Base-by-base conservation (phyloP, 2,888 invertebrate genomes). In the Tetranychus piercei region DNA sequence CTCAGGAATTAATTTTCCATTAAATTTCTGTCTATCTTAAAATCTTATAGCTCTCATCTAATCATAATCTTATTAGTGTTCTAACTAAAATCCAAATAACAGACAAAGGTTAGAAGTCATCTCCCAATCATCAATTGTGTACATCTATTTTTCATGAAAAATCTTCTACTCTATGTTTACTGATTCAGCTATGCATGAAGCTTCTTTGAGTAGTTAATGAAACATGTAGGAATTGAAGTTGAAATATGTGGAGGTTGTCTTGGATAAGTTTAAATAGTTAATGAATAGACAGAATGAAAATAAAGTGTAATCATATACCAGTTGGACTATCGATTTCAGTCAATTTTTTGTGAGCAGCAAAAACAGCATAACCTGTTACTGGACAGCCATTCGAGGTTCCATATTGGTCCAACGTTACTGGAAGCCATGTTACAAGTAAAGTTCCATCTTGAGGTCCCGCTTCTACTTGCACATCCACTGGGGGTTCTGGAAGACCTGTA, bases 391-490 rank as follows among this genome's bases (percentile, higher is more conserved):
- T 82, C 7, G 81, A 78, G 15, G 78, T 79, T 20, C 78, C 78
- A 45, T 74, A 78, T 67, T 90, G 89, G 81, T 90, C 90, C 80
- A 92, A 89, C 79, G 89, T 88, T 81, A 97, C 95, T 78, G 99
- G 97, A 84, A 94, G 90, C 99, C 99, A 99, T 80, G 97, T 97
- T 82, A 99, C 92, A 83, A 99, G 87, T 81, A 99, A 87, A 79
- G 95, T 95, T 81, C 96, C 96, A 84, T 96, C 95, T 86, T 97
- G 96, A 81, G 97, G 97, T 80, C 97, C 97, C 84, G 90, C 88
- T 87, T 94, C 94, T 84, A 94, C 91, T 87, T 93, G 90, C 82
- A 91, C 88, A 81, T 88, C 87, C 71, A 86, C 83, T 43, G 88
- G 88, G 7, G 88, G 86, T 79, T 88, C 87, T 72, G 88, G 88